Evolutionary conservation across 2,888 invertebrate genomes (phyloP), one percentile per base, ranked within the genome.

Genomic region (Odontothrips loti): DNA sequence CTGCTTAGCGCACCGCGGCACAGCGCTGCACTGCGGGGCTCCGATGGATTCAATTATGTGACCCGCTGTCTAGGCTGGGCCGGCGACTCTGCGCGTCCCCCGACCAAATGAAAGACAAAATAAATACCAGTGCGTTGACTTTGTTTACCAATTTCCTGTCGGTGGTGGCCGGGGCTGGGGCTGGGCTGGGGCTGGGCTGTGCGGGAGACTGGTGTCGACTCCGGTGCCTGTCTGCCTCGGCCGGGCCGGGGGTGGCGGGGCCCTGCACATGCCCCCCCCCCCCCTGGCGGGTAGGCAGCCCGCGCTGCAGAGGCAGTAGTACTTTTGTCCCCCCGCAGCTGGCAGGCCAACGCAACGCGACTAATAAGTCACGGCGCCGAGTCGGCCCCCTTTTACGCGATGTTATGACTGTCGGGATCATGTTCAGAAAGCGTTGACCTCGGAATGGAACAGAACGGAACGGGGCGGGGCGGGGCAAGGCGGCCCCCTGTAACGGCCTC

Each of bases 131-230:
- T 75, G 68, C 27, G 23, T 75, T 27, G 68, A 75, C 68, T 75
- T 75, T 75, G 68, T 75, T 75, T 27, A 75, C 68, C 68, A 75
- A 75, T 75, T 75, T 75, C 68, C 68, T 75, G 68, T 58, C 23
- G 0, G 68, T 27, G 27, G 68, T n/a, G n/a, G n/a, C n/a, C 6
- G 68, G 68, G 23, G 8, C 23, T 68, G 68, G 51, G 2, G 34
- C 51, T 12, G 51, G 51, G 3, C 51, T 51, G 51, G 51, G 15
- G 51, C 4, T 2, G 3, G 51, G 51, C 34, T 6, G 34, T 43
- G 34, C 3, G 34, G 34, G 34, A 43, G 34, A n/a, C n/a, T n/a
- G n/a, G n/a, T n/a, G n/a, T n/a, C n/a, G 34, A 6, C 34, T 43
- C 34, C 6, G 34, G 34, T 43, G 34, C n/a, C n/a, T n/a, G n/a